Conservation (phyloP, 2,113 vertebrate species). For the Bostrychus sinensis region DNA sequence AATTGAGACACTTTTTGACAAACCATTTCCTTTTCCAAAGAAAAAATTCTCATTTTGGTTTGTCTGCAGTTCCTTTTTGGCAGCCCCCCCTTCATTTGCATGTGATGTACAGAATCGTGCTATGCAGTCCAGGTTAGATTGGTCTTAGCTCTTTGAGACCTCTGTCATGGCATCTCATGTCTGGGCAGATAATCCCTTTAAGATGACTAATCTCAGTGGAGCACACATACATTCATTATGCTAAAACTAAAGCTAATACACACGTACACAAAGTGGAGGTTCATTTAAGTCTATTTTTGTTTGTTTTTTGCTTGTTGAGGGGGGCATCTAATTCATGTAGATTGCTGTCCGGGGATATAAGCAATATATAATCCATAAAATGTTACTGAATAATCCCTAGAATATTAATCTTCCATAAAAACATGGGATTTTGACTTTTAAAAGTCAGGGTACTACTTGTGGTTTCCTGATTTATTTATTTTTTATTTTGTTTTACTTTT, state of each 20-base stretch:
- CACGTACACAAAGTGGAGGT: neutral
- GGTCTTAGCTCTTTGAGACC: neutral
- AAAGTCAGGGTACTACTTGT: neutral
- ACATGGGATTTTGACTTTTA: neutral
- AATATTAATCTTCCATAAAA: neutral
- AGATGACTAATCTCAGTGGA: neutral
- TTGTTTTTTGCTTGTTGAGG: too few species aligned
- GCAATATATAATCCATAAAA: neutral
- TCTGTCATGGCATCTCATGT: constrained; percentile 3
- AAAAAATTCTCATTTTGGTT: too few species aligned
- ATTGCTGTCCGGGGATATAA: neutral
- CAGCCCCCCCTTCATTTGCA: too few species aligned
- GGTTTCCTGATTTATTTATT: too few species aligned
- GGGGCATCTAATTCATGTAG: neutral
- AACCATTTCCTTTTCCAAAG: too few species aligned
- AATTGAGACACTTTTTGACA: too few species aligned
- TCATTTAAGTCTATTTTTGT: neutral
- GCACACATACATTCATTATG: neutral
- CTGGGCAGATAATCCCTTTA: constrained; percentile 6
- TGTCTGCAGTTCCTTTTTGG: too few species aligned
- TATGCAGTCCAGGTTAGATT: neutral
- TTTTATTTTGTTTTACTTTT: neutral
- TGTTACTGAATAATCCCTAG: neutral
- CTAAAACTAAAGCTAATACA: neutral
- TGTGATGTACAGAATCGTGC: neutral